phyloP scores from a whole-genome alignment of 2,888 invertebrate genomes.

The Stenoptilia bipunctidactyla region DNA sequence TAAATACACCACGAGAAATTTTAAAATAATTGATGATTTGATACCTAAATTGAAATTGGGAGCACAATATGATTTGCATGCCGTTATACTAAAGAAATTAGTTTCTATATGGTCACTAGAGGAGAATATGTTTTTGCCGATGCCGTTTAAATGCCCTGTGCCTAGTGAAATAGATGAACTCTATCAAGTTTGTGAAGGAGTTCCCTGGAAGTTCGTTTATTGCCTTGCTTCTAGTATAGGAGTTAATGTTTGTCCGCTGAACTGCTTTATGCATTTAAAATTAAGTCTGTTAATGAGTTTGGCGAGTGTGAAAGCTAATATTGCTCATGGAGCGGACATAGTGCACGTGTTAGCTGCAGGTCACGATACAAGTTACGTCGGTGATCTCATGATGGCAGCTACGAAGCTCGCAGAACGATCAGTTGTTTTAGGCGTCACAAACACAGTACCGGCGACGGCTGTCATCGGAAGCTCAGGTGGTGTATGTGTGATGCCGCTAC shows the following conservation, averaged over 20 bases:
- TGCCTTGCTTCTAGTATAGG: constrained; percentile 52
- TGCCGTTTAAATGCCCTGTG: constrained; percentile 29
- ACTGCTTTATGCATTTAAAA: constrained; percentile 55
- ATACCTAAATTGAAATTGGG: constrained; percentile 37
- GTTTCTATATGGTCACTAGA: constrained; percentile 40
- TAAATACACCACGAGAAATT: constrained; percentile 25
- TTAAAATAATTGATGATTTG: constrained; percentile 41
- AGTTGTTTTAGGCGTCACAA: constrained; percentile 30
- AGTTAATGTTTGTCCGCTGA: constrained; percentile 38
- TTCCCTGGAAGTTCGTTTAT: constrained; percentile 55
- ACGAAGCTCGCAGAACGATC: constrained; percentile 36
- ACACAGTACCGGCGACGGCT: constrained; percentile 27
- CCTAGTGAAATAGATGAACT: constrained; percentile 37
- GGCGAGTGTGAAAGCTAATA: constrained; percentile 42
- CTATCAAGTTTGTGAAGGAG: constrained; percentile 30
- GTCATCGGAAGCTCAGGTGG: constrained; percentile 43
- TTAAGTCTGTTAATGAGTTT: constrained; percentile 49
- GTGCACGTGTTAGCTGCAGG: constrained; percentile 45
- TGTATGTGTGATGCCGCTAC: constrained; percentile 41
- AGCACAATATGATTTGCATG: constrained; percentile 28
- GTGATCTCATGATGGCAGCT: constrained; percentile 40
- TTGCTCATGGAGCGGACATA: constrained; percentile 30
- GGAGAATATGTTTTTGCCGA: constrained; percentile 23
- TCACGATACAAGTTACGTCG: constrained; percentile 40
- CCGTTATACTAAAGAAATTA: constrained; percentile 32